phyloP scores from a whole-genome alignment of 2,797 vertebrate species.

The Sebastes jordani region DNA sequence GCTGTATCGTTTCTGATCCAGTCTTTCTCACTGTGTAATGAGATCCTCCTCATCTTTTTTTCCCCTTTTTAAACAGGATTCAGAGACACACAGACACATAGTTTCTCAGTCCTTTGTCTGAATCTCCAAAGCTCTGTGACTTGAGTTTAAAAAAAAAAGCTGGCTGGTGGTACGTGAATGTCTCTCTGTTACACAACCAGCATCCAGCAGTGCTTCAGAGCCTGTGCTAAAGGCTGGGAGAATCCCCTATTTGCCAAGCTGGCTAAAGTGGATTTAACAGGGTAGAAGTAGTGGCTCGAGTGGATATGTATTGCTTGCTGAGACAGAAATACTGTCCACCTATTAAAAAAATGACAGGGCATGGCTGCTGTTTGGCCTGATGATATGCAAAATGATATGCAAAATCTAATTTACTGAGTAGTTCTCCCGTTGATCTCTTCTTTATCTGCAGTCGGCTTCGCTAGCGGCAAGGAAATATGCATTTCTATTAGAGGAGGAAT shows the following conservation, averaged over 20 bases:
- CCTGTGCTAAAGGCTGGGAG: conserved; percentile 47
- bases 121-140: conserved; percentile 50
- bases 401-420: conserved; percentile 68
- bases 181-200: conserved; percentile 59
- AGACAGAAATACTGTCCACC: conserved; percentile 42
- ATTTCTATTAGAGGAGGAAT: conserved; percentile 37
- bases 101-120: conserved; percentile 45
- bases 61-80: conserved; percentile 21
- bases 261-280: conserved; percentile 67
- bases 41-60: conserved; percentile 27
- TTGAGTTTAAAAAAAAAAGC: conserved; percentile 35
- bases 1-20: conserved; percentile 21
- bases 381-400: conserved; percentile 71
- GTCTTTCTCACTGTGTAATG: conserved; percentile 23
- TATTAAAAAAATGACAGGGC: conserved; percentile 28
- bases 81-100: conserved; percentile 33
- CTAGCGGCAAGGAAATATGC: conserved; percentile 56
- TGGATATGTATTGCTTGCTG: conserved; percentile 52
- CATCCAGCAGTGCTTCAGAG: conserved; percentile 48
- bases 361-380: conserved; percentile 4
- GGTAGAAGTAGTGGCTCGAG: conserved; percentile 61
- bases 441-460: conserved; percentile 61
- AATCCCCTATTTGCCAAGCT: conserved; percentile 62
- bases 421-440: conserved; percentile 55
- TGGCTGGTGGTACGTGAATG: conserved; percentile 40